A percentile compares a stretch with the other conserved stretches of the same genome.
phyloP scores from a whole-genome alignment of 2,888 invertebrate genomes.

The Cyrtodaria siliqua region DNA sequence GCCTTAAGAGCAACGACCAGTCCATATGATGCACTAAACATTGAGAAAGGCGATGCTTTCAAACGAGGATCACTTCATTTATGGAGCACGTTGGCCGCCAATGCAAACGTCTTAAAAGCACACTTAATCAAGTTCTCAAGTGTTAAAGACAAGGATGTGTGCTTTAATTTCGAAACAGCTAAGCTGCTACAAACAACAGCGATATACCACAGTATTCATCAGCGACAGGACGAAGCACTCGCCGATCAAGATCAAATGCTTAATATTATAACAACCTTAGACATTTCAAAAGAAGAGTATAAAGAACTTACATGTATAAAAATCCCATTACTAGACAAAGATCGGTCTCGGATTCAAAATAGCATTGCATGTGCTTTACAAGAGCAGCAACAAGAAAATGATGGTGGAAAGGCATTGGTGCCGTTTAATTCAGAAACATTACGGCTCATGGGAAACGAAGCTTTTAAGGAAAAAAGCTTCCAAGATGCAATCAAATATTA shows the following conservation, averaged over 20 bases:
- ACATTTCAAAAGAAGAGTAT: constrained; percentile 16
- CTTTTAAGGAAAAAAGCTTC: constrained; percentile 16
- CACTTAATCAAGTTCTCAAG: constrained; percentile 3
- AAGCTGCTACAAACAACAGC: constrained; percentile 5
- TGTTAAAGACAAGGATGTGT: neutral
- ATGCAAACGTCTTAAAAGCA: constrained; percentile 16
- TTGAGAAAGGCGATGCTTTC: neutral
- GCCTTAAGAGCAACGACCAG: constrained; percentile 13
- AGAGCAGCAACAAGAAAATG: constrained; percentile 3
- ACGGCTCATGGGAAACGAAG: constrained; percentile 22
- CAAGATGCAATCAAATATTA: constrained; percentile 19
- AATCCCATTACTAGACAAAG: constrained; percentile 31
- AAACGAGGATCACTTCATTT: constrained; percentile 19
- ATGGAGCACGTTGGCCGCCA: constrained; percentile 38
- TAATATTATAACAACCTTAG: constrained; percentile 14
- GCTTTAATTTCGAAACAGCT: constrained; percentile 27
- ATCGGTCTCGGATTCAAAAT: neutral
- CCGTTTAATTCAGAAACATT: too few relatives aligned
- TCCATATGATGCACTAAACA: constrained; percentile 19
- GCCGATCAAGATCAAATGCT: constrained; percentile 40
- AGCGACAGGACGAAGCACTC: constrained; percentile 44
- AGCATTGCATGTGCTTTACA: constrained; percentile 4
- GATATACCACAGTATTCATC: constrained; percentile 40
- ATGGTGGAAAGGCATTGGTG: neutral
- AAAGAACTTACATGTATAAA: constrained; percentile 20